phyloP scores from a whole-genome alignment of 1,140 invertebrate species.

The Drosophila eugracilis region DNA sequence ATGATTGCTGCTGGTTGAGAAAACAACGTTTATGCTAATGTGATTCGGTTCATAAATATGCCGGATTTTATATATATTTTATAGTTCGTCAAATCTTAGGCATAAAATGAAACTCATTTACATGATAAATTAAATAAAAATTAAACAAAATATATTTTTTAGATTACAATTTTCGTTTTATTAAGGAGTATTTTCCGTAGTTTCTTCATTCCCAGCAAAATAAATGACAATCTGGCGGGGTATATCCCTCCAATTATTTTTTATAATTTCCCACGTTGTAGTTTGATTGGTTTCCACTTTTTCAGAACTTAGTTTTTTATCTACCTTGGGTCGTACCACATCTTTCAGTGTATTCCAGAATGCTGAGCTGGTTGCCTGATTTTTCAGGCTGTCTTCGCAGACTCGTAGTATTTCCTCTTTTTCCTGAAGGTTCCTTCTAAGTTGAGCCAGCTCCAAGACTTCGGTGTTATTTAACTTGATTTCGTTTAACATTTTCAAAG shows the following conservation, averaged over 20 bases:
- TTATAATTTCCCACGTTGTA: constrained; percentile 2
- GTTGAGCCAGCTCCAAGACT: neutral
- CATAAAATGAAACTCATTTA: no score
- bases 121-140: neutral
- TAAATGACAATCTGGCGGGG: neutral
- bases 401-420: neutral
- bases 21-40: no score
- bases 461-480: neutral
- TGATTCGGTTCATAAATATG: no score
- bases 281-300: neutral
- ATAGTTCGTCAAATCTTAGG: no score
- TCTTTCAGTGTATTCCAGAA: constrained; percentile 1
- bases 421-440: neutral
- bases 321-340: neutral
- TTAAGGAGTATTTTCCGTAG: no score
- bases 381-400: neutral
- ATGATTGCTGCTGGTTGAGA: no score
- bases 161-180: no score
- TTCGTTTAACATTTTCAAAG: neutral
- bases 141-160: neutral
- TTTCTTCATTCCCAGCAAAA: constrained; percentile 1
- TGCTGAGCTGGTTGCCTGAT: neutral
- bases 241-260: constrained; percentile 4
- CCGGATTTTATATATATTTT: no score
- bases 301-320: neutral